A percentile compares a stretch with the other conserved stretches of the same genome.
These are phyloP conservation scores for Aix galericulata DNA, from an alignment of 2,113 vertebrate species.

Conservation along the genomic window DNA sequence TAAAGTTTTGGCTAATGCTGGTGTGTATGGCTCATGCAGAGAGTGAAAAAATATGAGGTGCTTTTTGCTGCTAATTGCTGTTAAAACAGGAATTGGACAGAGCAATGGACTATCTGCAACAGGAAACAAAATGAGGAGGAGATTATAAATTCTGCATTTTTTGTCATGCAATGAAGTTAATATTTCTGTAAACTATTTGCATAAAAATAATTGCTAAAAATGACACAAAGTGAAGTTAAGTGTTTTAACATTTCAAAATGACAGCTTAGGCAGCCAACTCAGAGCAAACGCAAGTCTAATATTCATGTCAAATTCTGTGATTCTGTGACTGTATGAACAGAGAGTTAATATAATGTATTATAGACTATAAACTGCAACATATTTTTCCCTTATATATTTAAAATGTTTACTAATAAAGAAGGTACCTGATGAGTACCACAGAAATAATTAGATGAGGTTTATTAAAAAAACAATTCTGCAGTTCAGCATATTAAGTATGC, in stretches of 20 bases:
- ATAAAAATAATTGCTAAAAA: accelerated
- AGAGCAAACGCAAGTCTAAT: neutral
- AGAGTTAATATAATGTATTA: neutral
- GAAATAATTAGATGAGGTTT: neutral
- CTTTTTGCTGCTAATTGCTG: accelerated
- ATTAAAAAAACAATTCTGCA: neutral
- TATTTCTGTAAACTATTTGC: neutral
- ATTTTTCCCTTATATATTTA: neutral
- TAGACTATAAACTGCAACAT: neutral
- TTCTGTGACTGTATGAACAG: neutral
- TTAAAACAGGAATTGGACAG: neutral
- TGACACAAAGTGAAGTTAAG: neutral
- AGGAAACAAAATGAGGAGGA: neutral
- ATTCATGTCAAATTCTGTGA: neutral
- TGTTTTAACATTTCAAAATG: neutral
- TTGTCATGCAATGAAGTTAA: neutral
- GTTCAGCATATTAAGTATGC: neutral
- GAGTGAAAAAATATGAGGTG: neutral
- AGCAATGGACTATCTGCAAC: accelerated
- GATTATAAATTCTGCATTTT: neutral
- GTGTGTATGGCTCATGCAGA: neutral
- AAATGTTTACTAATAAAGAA: neutral
- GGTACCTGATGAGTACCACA: neutral
- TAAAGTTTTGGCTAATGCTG: neutral
- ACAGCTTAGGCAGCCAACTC: neutral